Base-by-base conservation (phyloP, 2,888 invertebrate species). In the Eudasyphora cyanicolor region DNA sequence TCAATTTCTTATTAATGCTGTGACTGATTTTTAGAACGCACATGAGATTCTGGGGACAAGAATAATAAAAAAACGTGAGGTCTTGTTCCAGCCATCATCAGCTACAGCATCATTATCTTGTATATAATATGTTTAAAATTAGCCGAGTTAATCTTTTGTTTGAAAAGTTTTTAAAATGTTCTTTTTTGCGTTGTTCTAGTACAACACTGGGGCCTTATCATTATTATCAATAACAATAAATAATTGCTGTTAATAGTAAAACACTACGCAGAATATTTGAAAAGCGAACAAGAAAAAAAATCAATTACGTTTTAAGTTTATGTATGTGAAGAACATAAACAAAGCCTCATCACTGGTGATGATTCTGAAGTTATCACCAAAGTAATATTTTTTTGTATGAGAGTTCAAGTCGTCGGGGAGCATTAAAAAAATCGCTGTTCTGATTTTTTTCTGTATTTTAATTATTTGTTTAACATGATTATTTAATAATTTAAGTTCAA, bases 381-480 rank as follows among this genome's bases (percentile, higher is more conserved):
- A 62, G 8, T 17, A 17, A 64, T 38, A 38, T 35, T 35, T n/a
- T 17, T 38, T n/a, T 35, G 27, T 17, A n/a, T 27, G 29, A 12
- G 8, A 35, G 7, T 32, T 10, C 38, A 64, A 67, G 64, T 17
- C 38, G 64, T 19, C 64, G 38, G 21, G 27, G 24, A 60, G 17
- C 64, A 38, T 64, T 19, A 64, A 64, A 62, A 32, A 62, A 17
- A 32, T 21, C 17, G n/a, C 8, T 32, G 32, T 64, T 27, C 57
- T 21, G 35, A 17, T 62, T 14, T 64, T 38, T 64, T 38, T 67
- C 17, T 49, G 4, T 32, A 57, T 62, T n/a, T n/a, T 79, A 89
- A 89, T 89, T 88, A 89, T 89, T 89, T 90, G 90, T 90, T 89
- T 87, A 90, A 90, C 90, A 90, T 89, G 90, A 87, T 87, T 86